Percentiles rank a stretch among this genome's conserved stretches.
Conservation (phyloP, 2,888 invertebrate species). For the Drosophila quinaria region DNA sequence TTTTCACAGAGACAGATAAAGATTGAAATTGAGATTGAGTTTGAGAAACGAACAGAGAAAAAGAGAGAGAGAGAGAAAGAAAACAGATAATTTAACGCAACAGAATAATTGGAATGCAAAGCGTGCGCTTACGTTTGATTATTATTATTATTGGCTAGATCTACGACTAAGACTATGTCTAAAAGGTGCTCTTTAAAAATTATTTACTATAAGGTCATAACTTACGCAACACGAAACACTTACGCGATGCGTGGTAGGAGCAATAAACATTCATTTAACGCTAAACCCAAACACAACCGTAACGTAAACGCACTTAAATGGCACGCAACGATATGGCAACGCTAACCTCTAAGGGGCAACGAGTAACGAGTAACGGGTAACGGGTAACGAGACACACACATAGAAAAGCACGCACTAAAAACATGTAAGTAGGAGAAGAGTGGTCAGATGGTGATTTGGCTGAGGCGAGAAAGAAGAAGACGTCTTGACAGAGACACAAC, state of each 20-base stretch:
- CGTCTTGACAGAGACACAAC: slow-evolving; percentile 41
- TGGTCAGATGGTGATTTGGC: slow-evolving; percentile 34
- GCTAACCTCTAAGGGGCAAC: slow-evolving; percentile 43
- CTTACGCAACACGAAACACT: slow-evolving; percentile 73
- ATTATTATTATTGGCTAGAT: slow-evolving; percentile 9
- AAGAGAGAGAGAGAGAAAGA: background rate
- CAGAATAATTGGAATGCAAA: slow-evolving; percentile 35
- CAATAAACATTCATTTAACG: slow-evolving; percentile 67
- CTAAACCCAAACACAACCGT: slow-evolving; percentile 60
- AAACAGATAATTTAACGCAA: slow-evolving; percentile 30
- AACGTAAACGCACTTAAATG: slow-evolving; percentile 57
- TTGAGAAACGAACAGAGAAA: slow-evolving; percentile 11
- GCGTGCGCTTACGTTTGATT: slow-evolving; percentile 45
- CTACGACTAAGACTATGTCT: slow-evolving; percentile 14
- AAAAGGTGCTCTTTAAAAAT: slow-evolving; percentile 30
- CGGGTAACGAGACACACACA: slow-evolving; percentile 41
- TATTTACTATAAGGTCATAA: slow-evolving; percentile 44
- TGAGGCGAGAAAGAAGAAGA: slow-evolving; percentile 20
- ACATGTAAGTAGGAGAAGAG: slow-evolving; percentile 27
- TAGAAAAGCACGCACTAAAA: slow-evolving; percentile 57
- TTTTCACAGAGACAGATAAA: slow-evolving; percentile 6
- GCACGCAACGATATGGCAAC: slow-evolving; percentile 61
- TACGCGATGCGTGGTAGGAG: slow-evolving; percentile 66
- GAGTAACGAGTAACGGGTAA: slow-evolving; percentile 32
- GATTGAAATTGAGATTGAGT: slow-evolving; percentile 10